Conservation (phyloP, 2,888 invertebrate genomes). For the Torymus texanus region DNA sequence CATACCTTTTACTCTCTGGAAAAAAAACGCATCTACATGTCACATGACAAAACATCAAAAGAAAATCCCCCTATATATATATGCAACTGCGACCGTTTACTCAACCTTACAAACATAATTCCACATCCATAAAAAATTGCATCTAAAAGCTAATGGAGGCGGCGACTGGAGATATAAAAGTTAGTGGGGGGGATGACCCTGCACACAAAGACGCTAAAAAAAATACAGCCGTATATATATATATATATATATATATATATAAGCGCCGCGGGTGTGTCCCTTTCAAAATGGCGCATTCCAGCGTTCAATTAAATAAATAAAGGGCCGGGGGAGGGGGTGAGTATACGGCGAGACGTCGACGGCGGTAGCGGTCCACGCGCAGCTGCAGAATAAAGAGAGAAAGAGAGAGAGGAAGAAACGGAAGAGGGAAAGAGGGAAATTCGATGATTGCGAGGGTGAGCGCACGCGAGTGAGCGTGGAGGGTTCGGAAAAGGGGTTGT, state of each 20-base stretch:
- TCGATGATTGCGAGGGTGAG: conserved; percentile 38
- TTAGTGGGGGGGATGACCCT: background rate
- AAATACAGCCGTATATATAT: background rate
- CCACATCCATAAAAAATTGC: conserved; percentile 48
- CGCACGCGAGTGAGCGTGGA: conserved; percentile 52
- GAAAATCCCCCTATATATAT: no score
- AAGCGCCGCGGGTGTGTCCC: conserved; percentile 47
- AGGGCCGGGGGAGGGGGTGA: conserved; percentile 43
- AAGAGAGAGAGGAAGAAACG: background rate
- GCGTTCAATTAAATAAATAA: conserved; percentile 64
- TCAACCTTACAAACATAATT: no score
- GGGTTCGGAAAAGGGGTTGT: conserved; percentile 37
- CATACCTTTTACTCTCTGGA: no score
- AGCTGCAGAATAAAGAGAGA: conserved; percentile 56
- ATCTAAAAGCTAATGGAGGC: conserved; percentile 48
- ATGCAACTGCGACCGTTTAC: no score
- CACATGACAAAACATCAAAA: no score
- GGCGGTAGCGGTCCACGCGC: conserved; percentile 55
- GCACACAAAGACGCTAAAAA: conserved; percentile 33
- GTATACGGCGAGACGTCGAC: conserved; percentile 45
- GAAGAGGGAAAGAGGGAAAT: background rate
- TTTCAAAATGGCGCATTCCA: conserved; percentile 58
- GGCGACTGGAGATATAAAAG: conserved; percentile 10
- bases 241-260: no score
- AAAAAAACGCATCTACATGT: no score